Percentiles rank a stretch among this genome's conserved stretches.
Evolutionary conservation across 2,888 invertebrate genomes (phyloP).

Genomic region (Polydrusus pterygomalis): DNA sequence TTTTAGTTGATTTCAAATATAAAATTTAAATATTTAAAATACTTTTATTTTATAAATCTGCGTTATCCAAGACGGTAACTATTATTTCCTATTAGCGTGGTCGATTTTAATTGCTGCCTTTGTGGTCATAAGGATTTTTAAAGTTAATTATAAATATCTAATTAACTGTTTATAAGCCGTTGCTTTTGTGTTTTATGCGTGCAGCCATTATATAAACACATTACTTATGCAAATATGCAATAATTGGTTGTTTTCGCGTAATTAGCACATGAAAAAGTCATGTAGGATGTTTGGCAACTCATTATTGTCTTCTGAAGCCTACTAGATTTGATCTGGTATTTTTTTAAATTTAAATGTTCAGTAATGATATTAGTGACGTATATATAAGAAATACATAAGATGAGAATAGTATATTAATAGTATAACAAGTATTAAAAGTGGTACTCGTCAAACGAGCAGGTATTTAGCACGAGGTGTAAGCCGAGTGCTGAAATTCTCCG

Average conservation of each 20-base stretch:
- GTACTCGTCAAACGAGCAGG: no score
- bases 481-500: no score
- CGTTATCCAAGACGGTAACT: background rate
- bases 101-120: background rate
- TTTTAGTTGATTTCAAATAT: no score
- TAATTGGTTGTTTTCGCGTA: constrained; percentile 1
- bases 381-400: no score
- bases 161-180: constrained; percentile 24
- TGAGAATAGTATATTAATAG: no score
- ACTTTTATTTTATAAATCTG: background rate
- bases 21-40: no score
- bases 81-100: background rate
- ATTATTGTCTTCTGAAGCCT: no score
- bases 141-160: constrained; percentile 9
- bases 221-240: constrained; percentile 3
- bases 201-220: constrained; percentile 8
- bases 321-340: no score
- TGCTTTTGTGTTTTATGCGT: background rate
- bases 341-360: no score
- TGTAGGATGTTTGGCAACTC: background rate
- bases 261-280: background rate
- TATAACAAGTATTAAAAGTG: no score
- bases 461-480: no score
- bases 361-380: no score
- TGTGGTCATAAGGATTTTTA: background rate